Evolutionary conservation across 2,888 invertebrate species (phyloP).

Genomic region (Heliconius cydno): DNA sequence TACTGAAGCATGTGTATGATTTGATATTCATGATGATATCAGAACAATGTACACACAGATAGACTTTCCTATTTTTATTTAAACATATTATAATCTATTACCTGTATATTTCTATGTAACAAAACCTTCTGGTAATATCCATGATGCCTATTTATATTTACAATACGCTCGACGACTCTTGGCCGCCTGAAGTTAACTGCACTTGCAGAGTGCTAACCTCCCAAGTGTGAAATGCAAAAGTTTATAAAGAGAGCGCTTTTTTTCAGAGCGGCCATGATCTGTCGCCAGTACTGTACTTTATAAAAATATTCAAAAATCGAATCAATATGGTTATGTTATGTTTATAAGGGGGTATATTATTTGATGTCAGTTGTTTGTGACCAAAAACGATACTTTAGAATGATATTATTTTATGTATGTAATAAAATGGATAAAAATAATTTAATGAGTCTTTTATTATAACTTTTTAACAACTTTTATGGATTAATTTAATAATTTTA

Average conservation of each 20-base stretch:
- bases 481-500: background rate
- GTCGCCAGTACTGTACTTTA: too few relatives aligned
- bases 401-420: slow-evolving; percentile 71
- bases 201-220: too few relatives aligned
- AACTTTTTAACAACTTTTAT: too few relatives aligned
- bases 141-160: background rate
- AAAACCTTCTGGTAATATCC: background rate
- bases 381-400: slow-evolving; percentile 62
- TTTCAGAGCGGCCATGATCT: too few relatives aligned
- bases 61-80: background rate
- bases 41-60: background rate
- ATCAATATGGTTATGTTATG: slow-evolving; percentile 19
- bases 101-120: background rate
- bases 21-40: background rate
- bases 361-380: slow-evolving; percentile 53
- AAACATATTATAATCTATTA: background rate
- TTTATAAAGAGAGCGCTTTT: too few relatives aligned
- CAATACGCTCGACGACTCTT: too few relatives aligned
- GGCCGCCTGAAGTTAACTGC: too few relatives aligned
- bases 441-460: slow-evolving; percentile 15
- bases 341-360: slow-evolving; percentile 37
- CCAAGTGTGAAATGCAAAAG: too few relatives aligned
- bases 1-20: background rate
- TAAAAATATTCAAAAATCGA: background rate
- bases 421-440: slow-evolving; percentile 60